phyloP scores from a whole-genome alignment of 2,113 vertebrate genomes.

The human (Homo sapiens) region DNA sequence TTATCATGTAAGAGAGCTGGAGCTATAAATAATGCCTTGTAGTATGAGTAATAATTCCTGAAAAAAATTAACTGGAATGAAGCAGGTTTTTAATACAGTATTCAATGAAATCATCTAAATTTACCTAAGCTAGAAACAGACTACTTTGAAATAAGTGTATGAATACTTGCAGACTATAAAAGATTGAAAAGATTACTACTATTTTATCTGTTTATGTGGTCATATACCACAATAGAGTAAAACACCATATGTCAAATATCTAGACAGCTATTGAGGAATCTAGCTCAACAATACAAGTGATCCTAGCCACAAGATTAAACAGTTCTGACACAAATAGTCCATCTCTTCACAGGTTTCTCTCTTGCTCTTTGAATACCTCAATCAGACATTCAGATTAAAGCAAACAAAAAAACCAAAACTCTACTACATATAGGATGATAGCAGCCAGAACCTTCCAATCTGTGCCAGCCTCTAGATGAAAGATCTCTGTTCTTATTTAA shows the following conservation, averaged over 20 bases:
- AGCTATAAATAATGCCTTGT: neutral
- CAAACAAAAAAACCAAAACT: neutral
- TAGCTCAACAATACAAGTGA: neutral
- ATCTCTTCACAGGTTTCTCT: neutral
- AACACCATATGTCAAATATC: neutral
- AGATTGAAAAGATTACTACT: neutral
- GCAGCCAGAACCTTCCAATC: neutral
- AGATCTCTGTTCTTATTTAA: neutral
- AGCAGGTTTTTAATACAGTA: neutral
- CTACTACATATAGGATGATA: neutral
- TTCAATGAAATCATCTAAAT: neutral
- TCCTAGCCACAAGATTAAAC: neutral
- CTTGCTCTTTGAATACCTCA: neutral
- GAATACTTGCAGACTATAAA: neutral
- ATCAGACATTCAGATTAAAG: neutral
- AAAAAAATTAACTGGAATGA: conserved; percentile 38
- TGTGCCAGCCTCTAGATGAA: neutral
- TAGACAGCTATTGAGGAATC: neutral
- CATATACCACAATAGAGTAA: rapidly evolving
- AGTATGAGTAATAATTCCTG: conserved; percentile 3
- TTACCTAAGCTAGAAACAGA: neutral
- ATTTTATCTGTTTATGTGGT: neutral
- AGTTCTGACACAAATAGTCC: neutral
- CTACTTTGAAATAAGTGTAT: conserved; percentile 30
- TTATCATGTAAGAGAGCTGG: neutral